Base-by-base conservation (phyloP, 2,888 invertebrate genomes). In the Serripes groenlandicus region DNA sequence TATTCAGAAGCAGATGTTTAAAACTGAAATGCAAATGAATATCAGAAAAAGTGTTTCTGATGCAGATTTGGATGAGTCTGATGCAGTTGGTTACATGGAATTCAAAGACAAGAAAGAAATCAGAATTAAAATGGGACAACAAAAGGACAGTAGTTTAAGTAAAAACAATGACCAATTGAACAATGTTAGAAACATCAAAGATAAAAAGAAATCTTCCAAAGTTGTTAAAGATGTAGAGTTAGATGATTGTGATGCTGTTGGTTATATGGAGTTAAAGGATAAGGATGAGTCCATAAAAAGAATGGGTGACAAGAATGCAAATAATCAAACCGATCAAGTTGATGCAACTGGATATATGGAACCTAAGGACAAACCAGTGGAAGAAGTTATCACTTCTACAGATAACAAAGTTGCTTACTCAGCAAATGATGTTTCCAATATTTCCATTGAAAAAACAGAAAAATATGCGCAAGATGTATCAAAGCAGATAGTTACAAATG, bases 61-160 rank as follows among this genome's bases (percentile, higher is more conserved):
- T 21, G 2, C 49, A 5, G 49, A 49, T 49, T 26, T 72, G 28
- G 79, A 80, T 54, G 71, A 70, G n/a, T 32, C 74, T 75, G 80
- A 81, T 81, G 75, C 78, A 11, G 49, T 73, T 42, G 84, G 84
- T 0, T 81, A 76, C 49, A 78, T 81, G 73, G 84, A 84, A 64
- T 58, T 81, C 1, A 69, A 64, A 37, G 81, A 84, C 37, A 78
- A 62, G 42, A 56, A 75, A 18, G 7, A 42, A 37, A 74, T 74
- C 15, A 52, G 28, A n/a, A n/a, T n/a, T n/a, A 49, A 49, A 21
- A 5, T 21, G 21, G 21, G 15, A 49, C 15, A 49, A 34, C 34
- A 66, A 21, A 52, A n/a, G 26, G 49, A 49, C 2, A 49, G 49
- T 49, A 23, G 23, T 23, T n/a, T n/a, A n/a, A n/a, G n/a, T n/a